phyloP scores from a whole-genome alignment of 2,888 invertebrate species.

The Gisinianus flammeolus region DNA sequence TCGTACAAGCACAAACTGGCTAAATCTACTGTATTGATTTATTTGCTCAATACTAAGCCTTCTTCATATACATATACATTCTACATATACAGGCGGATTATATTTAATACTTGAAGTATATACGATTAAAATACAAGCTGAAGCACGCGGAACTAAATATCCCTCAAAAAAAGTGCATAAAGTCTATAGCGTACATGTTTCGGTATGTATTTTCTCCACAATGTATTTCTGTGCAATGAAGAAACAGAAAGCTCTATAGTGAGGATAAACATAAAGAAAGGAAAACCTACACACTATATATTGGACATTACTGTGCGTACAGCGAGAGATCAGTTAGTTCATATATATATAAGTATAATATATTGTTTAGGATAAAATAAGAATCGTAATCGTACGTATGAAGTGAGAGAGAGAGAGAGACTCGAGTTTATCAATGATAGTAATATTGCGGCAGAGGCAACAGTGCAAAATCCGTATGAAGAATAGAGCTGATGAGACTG shows the following conservation, averaged over 20 bases:
- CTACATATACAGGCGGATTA: not conserved
- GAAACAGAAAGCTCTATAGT: not conserved
- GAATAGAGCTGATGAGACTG: slow-evolving; percentile 13
- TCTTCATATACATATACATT: slow-evolving; percentile 11
- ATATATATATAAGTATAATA: too few relatives aligned
- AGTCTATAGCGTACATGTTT: too few relatives aligned
- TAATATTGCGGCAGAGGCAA: slow-evolving; percentile 30
- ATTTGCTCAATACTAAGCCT: too few relatives aligned
- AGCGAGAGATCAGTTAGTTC: too few relatives aligned
- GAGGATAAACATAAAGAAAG: not conserved
- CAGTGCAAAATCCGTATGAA: slow-evolving; percentile 30
- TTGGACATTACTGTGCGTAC: too few relatives aligned
- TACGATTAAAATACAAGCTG: slow-evolving; percentile 29
- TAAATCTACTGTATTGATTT: slow-evolving; percentile 40
- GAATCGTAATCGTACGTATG: not conserved
- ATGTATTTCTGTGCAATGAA: not conserved
- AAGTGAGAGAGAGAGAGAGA: not conserved
- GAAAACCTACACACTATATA: not conserved
- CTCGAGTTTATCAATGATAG: slow-evolving; percentile 7
- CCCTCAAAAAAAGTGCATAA: too few relatives aligned
- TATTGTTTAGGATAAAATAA: not conserved
- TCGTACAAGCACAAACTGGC: too few relatives aligned
- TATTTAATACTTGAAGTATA: too few relatives aligned
- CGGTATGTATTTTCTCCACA: not conserved
- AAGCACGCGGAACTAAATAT: slow-evolving; percentile 30